Conservation (phyloP, 1,140 invertebrate genomes). For the Penaeus vannamei region DNA sequence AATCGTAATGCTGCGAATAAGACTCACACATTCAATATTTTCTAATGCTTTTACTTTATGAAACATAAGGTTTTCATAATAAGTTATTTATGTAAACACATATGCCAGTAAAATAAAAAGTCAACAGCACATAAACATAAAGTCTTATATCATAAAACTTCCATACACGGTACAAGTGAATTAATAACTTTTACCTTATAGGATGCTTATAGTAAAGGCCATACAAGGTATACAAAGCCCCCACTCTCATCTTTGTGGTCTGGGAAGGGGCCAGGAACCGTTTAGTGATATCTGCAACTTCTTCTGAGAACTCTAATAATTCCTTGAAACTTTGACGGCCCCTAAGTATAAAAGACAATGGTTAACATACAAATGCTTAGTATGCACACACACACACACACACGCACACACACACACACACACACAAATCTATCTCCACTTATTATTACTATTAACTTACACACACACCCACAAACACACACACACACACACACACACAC, state of each 20-base stretch:
- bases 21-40: neutral
- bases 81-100: neutral
- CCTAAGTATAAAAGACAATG: conserved; percentile 13
- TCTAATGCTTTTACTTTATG: neutral
- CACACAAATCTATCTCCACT: neutral
- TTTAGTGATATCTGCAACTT: conserved; percentile 59
- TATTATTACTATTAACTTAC: neutral
- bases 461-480: no score
- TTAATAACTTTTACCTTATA: conserved; percentile 50
- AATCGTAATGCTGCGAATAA: neutral
- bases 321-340: conserved; percentile 66
- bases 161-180: neutral
- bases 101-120: neutral
- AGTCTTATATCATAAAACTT: neutral
- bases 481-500: neutral
- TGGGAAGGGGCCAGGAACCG: conserved; percentile 49
- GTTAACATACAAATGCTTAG: neutral
- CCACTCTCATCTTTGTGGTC: conserved; percentile 53
- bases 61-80: neutral
- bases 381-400: no score
- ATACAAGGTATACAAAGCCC: conserved; percentile 64
- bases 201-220: conserved; percentile 65
- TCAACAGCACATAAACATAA: neutral
- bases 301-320: conserved; percentile 64
- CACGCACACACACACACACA: neutral